Evolutionary conservation across 2,113 vertebrate species (phyloP).

Genomic region (Cheirogaleus medius): DNA sequence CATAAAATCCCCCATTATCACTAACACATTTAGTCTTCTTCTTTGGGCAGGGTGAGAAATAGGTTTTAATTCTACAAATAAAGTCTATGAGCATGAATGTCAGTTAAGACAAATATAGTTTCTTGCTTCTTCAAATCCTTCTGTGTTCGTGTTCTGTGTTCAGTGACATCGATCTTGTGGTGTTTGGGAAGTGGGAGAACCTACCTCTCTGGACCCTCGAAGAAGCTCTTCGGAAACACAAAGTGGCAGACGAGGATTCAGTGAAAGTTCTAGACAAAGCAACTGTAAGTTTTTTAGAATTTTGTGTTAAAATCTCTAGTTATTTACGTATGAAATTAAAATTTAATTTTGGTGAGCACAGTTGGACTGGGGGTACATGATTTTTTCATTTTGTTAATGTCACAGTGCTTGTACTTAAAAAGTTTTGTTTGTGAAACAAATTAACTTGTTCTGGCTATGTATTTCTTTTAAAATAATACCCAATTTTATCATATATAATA

Average conservation of each 20-base stretch:
- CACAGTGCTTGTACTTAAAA: not conserved
- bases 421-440: not conserved
- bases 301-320: not conserved
- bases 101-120: not conserved
- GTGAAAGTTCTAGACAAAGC: slow-evolving; percentile 99
- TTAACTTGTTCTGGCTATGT: not conserved
- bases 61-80: not conserved
- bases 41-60: not conserved
- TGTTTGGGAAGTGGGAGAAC: slow-evolving; percentile 98
- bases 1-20: not conserved
- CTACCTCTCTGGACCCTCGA: slow-evolving; percentile 98
- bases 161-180: slow-evolving; percentile 98
- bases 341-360: not conserved
- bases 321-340: not conserved
- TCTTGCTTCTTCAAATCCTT: not conserved
- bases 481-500: not conserved
- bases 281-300: slow-evolving; percentile 88
- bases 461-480: not conserved
- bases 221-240: slow-evolving; percentile 95
- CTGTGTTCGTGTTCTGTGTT: not conserved
- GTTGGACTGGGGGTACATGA: not conserved
- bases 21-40: not conserved
- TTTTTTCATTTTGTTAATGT: not conserved
- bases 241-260: slow-evolving; percentile 95
- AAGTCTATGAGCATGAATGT: not conserved